These are phyloP conservation scores for Lucifuga dentata DNA, from an alignment of 2,113 vertebrate genomes.

Conservation along the genomic window DNA sequence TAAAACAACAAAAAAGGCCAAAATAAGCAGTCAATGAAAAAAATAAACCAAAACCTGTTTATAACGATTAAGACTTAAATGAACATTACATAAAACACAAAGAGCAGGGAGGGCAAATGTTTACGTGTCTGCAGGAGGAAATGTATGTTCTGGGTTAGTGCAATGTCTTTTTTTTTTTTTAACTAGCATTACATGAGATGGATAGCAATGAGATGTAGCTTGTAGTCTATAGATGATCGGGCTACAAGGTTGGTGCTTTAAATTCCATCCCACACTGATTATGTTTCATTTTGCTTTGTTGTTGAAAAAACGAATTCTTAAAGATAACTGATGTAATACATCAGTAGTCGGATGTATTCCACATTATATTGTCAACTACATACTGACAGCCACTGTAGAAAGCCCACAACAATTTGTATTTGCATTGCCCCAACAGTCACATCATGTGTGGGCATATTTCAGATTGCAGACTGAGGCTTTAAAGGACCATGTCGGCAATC, in stretches of 20 bases:
- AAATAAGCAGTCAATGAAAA: not conserved
- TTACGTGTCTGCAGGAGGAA: not conserved
- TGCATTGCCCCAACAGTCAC: too few species aligned
- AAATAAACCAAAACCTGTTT: not conserved
- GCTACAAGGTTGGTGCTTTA: not conserved
- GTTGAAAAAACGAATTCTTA: not conserved
- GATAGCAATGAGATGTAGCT: conserved; percentile 19
- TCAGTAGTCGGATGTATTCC: not conserved
- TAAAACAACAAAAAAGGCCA: not conserved
- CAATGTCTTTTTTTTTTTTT: not conserved
- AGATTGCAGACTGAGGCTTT: not conserved
- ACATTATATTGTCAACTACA: not conserved
- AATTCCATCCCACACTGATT: conserved; percentile 11
- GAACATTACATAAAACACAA: not conserved
- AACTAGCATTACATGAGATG: conserved; percentile 11
- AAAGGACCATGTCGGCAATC: too few species aligned
- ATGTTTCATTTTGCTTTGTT: not conserved
- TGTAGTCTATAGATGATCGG: conserved; percentile 6
- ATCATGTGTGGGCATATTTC: too few species aligned
- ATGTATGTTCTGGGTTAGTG: not conserved
- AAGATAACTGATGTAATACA: not conserved
- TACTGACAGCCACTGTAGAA: not conserved
- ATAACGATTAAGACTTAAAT: conserved; percentile 2
- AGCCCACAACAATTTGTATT: too few species aligned
- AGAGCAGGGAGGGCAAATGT: not conserved